These are phyloP conservation scores for Nestor notabilis DNA, from an alignment of 2,113 vertebrate species.

Conservation along the genomic window DNA sequence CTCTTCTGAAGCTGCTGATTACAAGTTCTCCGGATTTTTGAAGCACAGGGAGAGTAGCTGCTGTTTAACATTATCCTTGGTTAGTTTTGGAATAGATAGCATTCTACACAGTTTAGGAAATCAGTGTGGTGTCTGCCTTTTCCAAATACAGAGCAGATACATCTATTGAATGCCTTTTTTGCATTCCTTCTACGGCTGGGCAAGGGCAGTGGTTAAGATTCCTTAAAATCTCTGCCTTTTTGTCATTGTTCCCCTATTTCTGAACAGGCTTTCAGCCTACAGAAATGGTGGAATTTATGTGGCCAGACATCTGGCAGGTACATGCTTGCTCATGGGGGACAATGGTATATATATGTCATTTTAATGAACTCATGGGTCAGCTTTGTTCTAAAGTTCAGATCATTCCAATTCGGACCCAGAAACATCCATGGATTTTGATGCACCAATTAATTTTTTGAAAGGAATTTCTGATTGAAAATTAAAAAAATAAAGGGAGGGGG, in stretches of 20 bases:
- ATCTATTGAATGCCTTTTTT: not conserved
- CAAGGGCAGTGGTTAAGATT: not conserved
- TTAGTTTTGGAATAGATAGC: not conserved
- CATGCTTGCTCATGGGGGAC: not conserved
- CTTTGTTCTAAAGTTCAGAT: not conserved
- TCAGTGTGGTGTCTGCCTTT: not conserved
- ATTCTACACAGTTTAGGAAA: not conserved
- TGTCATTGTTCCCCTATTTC: not conserved
- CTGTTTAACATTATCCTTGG: not conserved
- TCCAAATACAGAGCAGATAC: not conserved
- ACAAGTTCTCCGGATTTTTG: not conserved
- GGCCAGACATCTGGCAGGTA: not conserved
- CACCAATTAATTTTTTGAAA: not conserved
- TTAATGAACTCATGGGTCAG: not conserved
- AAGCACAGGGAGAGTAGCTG: not conserved
- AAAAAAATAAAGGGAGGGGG: not conserved
- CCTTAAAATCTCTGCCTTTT: not conserved
- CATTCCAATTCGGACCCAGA: not conserved
- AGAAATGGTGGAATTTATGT: not conserved
- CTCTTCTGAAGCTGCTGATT: conserved; percentile 24
- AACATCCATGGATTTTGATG: not conserved
- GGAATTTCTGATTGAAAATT: not conserved
- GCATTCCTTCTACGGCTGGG: not conserved
- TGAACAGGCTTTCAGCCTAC: not conserved
- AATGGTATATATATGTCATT: not conserved